phyloP scores from a whole-genome alignment of 2,888 invertebrate species.

The Hyalella azteca region DNA sequence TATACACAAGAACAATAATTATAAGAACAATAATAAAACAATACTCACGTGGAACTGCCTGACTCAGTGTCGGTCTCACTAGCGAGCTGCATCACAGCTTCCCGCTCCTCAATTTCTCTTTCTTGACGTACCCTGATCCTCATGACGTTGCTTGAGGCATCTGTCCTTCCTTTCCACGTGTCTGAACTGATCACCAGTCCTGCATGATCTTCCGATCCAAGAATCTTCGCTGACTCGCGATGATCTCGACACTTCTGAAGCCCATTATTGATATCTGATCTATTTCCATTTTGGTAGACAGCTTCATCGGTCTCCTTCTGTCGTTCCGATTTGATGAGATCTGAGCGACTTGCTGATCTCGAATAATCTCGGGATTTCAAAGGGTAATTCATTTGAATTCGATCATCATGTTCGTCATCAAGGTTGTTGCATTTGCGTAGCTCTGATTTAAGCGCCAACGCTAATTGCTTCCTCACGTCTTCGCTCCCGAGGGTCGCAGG shows the following conservation, averaged over 20 bases:
- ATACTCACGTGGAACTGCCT: neutral
- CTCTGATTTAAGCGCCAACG: neutral
- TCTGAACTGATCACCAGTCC: neutral
- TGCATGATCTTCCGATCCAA: neutral
- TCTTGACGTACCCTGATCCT: neutral
- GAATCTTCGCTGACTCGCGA: no score
- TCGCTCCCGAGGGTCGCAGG: neutral
- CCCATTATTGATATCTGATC: neutral
- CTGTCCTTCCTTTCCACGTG: neutral
- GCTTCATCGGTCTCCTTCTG: neutral
- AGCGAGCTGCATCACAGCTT: constrained; percentile 15
- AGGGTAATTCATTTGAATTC: neutral
- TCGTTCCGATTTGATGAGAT: no score
- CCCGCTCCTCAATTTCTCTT: neutral
- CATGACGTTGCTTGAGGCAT: neutral
- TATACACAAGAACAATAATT: no score
- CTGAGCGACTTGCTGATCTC: no score
- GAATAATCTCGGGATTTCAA: neutral
- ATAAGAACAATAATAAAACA: no score
- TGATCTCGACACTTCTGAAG: neutral
- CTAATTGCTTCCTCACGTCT: constrained; percentile 24
- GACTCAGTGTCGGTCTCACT: constrained; percentile 18
- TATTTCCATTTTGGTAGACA: neutral
- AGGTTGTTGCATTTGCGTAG: neutral
- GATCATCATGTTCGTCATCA: neutral